Evolutionary conservation across 2,797 vertebrate species (phyloP).

Genomic region (Falco naumanni): DNA sequence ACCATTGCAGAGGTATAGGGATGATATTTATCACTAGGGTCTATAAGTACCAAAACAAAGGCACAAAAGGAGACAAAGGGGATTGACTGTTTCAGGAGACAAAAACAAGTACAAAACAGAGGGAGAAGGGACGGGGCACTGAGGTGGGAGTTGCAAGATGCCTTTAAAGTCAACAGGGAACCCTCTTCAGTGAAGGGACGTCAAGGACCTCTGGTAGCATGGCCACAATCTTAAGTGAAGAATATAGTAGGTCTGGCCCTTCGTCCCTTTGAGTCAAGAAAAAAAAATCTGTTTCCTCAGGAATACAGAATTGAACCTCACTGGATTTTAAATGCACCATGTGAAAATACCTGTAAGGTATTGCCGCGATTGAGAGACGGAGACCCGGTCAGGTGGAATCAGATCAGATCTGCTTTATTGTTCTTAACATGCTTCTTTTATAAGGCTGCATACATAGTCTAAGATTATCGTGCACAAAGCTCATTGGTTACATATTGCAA

Average conservation of each 20-base stretch:
- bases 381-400: no score
- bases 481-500: no score
- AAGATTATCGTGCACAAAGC: no score
- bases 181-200: background rate
- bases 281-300: background rate
- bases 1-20: background rate
- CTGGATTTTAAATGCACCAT: background rate
- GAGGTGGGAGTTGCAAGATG: background rate
- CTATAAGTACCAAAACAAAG: constrained; percentile 33
- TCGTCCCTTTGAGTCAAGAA: background rate
- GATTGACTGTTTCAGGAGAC: constrained; percentile 25
- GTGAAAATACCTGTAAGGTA: background rate
- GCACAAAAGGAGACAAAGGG: constrained; percentile 8
- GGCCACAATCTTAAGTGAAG: background rate
- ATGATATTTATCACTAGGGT: constrained; percentile 24
- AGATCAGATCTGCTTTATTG: no score
- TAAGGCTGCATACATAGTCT: no score
- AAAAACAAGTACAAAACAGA: background rate
- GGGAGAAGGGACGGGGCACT: background rate
- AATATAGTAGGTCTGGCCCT: background rate
- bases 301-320: background rate
- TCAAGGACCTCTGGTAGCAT: constrained; percentile 2
- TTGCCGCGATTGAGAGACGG: no score
- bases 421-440: no score
- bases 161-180: background rate